Evolutionary conservation across 2,888 invertebrate genomes (phyloP).

Genomic region (Ceramica pisi): DNA sequence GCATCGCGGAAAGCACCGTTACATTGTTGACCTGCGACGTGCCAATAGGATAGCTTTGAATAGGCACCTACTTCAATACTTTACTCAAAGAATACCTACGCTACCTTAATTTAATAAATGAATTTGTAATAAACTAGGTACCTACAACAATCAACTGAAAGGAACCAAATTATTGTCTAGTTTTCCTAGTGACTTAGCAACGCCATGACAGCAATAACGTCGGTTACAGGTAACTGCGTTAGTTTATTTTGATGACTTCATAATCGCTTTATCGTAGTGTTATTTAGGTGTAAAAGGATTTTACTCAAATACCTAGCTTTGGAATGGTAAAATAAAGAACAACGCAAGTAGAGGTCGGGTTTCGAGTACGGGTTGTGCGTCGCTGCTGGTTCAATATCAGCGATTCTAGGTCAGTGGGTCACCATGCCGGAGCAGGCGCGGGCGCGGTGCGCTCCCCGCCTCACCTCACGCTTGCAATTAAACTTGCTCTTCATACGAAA

Average conservation of each 20-base stretch:
- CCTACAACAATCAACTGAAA: too few relatives aligned
- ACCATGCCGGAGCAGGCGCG: conserved; percentile 79
- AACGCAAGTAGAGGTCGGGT: conserved; percentile 86
- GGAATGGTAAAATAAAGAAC: conserved; percentile 70
- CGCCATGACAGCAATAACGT: not conserved
- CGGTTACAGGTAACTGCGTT: not conserved
- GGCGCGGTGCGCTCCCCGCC: conserved; percentile 74
- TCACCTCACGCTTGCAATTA: conserved; percentile 78
- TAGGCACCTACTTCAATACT: conserved; percentile 5
- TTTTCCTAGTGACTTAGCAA: conserved; percentile 5
- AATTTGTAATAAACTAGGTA: not conserved
- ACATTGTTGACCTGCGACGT: conserved; percentile 72
- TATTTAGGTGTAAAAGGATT: conserved; percentile 37
- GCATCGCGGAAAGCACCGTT: conserved; percentile 78
- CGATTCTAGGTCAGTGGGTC: conserved; percentile 90
- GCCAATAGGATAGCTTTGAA: conserved; percentile 42
- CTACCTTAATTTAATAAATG: conserved; percentile 17
- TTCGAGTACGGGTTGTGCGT: conserved; percentile 86
- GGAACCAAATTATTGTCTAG: not conserved
- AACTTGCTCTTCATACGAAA: conserved; percentile 81
- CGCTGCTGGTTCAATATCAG: conserved; percentile 89
- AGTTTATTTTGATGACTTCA: conserved; percentile 15
- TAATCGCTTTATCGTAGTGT: conserved; percentile 18
- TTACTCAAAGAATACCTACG: not conserved
- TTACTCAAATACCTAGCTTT: conserved; percentile 27